These are phyloP conservation scores for Ariolimax columbianus DNA, from an alignment of 2,888 invertebrate genomes.

Conservation along the genomic window DNA sequence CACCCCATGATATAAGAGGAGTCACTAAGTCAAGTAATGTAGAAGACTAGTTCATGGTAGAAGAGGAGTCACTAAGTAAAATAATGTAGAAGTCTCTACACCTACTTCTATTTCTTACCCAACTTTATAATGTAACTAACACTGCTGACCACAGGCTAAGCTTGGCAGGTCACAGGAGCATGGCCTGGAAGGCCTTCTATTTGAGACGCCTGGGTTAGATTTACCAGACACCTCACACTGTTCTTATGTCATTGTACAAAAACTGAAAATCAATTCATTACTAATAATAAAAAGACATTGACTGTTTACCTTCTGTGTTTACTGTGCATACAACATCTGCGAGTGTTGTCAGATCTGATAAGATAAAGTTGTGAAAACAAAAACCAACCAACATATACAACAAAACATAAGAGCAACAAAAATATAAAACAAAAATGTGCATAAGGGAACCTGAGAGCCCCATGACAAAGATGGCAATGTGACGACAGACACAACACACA, in stretches of 20 bases:
- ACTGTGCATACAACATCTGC: constrained; percentile 54
- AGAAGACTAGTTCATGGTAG: too few relatives aligned
- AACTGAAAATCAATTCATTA: background rate
- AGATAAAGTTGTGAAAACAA: constrained; percentile 46
- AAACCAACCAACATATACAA: constrained; percentile 23
- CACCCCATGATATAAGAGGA: too few relatives aligned
- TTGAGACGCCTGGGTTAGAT: too few relatives aligned
- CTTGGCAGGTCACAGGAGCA: too few relatives aligned
- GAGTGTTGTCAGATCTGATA: constrained; percentile 53
- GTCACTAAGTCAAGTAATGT: too few relatives aligned
- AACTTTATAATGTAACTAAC: too few relatives aligned
- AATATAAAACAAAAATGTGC: background rate
- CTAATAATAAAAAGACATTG: background rate
- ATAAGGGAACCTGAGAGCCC: background rate
- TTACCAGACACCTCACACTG: background rate
- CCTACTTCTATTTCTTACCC: too few relatives aligned
- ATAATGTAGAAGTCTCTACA: too few relatives aligned
- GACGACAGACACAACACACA: background rate
- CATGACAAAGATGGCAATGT: background rate
- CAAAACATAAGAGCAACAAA: background rate
- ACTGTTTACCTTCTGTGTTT: constrained; percentile 52
- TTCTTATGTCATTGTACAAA: background rate
- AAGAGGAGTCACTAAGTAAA: too few relatives aligned
- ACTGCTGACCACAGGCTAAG: too few relatives aligned
- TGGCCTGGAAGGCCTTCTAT: too few relatives aligned